Percentiles rank a stretch among this genome's conserved stretches.
phyloP scores from a whole-genome alignment of 2,888 invertebrate genomes.

The Yponomeuta malinellus region DNA sequence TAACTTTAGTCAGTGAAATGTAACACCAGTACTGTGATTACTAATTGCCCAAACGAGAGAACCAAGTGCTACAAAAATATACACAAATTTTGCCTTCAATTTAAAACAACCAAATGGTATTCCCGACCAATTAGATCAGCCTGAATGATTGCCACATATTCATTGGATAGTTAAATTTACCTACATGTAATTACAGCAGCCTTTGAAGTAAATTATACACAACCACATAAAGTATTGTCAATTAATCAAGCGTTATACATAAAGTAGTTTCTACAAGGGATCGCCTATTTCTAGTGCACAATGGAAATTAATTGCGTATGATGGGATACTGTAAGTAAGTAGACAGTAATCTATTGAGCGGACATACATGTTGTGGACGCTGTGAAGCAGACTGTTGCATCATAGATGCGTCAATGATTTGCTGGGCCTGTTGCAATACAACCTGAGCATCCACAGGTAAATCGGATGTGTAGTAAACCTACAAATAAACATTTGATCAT shows the following conservation, averaged over 20 bases:
- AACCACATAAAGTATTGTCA: conserved; percentile 6
- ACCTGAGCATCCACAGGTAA: conserved; percentile 73
- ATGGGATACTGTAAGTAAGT: conserved; percentile 9
- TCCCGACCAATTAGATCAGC: background rate
- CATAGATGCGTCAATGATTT: conserved; percentile 74
- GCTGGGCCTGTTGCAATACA: conserved; percentile 74
- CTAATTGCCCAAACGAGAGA: background rate
- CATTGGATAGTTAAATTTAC: conserved; percentile 4
- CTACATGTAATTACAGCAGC: background rate
- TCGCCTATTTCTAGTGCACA: conserved; percentile 9
- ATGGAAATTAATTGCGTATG: conserved; percentile 12
- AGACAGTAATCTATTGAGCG: conserved; percentile 17
- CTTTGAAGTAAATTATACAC: conserved; percentile 5
- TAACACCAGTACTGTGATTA: background rate
- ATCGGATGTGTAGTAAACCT: conserved; percentile 76
- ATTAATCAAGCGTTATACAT: background rate
- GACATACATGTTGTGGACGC: conserved; percentile 74
- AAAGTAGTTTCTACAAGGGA: conserved; percentile 4
- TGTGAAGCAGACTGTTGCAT: conserved; percentile 71
- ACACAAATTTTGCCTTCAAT: background rate
- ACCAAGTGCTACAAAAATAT: background rate
- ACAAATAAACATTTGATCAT: conserved; percentile 58
- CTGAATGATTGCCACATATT: background rate
- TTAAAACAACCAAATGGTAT: background rate
- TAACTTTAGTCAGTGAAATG: background rate